Conservation (phyloP, 2,797 vertebrate species). For the Poecilia wingei region DNA sequence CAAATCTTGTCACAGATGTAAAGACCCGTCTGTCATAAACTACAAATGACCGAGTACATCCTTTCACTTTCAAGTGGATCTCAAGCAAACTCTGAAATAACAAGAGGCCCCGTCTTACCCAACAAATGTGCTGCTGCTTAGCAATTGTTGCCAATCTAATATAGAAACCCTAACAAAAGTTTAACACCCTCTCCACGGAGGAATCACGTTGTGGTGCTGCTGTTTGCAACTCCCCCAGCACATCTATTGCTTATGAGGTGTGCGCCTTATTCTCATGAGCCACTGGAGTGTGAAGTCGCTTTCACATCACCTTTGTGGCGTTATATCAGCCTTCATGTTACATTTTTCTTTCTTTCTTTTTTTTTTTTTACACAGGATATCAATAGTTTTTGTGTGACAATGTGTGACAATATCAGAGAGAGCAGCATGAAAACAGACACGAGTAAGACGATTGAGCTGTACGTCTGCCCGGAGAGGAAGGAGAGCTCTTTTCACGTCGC, state of each 20-base stretch:
- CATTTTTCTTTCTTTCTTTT: not conserved
- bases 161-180: constrained; percentile 34
- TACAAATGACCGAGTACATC: not conserved
- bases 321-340: constrained; percentile 18
- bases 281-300: constrained; percentile 28
- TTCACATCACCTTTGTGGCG: constrained; percentile 41
- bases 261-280: constrained; percentile 41
- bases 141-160: constrained; percentile 45
- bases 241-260: constrained; percentile 20
- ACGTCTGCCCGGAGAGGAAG: constrained; percentile 13
- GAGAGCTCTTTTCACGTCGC: not conserved
- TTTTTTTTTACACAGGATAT: not conserved
- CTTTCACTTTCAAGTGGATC: not conserved
- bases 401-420: not conserved
- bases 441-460: constrained; percentile 15
- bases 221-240: constrained; percentile 30
- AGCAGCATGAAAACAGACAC: constrained; percentile 11
- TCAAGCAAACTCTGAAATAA: not conserved
- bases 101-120: not conserved
- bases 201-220: constrained; percentile 19
- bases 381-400: constrained; percentile 4
- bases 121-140: constrained; percentile 39
- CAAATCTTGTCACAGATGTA: constrained; percentile 20
- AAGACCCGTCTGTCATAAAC: not conserved
- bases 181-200: constrained; percentile 28